A percentile compares a stretch with the other conserved stretches of the same genome.
phyloP scores from a whole-genome alignment of 2,888 invertebrate species.

The Luffia ferchaultella region DNA sequence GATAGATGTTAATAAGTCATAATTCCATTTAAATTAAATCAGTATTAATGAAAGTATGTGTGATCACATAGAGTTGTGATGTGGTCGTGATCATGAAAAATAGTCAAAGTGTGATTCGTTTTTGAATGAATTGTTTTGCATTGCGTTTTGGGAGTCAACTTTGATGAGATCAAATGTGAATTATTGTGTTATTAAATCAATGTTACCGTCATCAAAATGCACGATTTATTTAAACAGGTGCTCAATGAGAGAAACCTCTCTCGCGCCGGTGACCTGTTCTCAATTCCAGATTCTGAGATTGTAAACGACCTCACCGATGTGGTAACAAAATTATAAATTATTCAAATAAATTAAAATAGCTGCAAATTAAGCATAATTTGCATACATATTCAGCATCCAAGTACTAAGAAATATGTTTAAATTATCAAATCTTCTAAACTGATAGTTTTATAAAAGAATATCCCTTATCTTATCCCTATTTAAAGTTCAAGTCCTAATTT shows the following conservation, averaged over 20 bases:
- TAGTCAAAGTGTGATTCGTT: no score
- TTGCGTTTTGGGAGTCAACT: not conserved
- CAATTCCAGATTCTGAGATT: conserved; percentile 85
- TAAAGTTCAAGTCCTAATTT: not conserved
- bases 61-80: no score
- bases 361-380: no score
- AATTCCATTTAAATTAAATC: no score
- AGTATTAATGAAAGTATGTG: no score
- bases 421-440: not conserved
- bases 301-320: conserved; percentile 86
- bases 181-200: not conserved
- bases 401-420: no score
- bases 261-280: conserved; percentile 90
- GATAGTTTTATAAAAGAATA: not conserved
- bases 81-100: no score
- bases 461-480: not conserved
- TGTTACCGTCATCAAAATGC: conserved; percentile 69
- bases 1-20: no score
- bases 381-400: no score
- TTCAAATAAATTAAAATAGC: not conserved
- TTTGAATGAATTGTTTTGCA: not conserved
- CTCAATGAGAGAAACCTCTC: conserved; percentile 90
- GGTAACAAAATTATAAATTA: conserved; percentile 55
- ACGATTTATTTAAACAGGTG: conserved; percentile 90
- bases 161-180: not conserved